Base-by-base conservation (phyloP, 30 jellyfish, hydroid and myxozoan species). In the Mastigias papua region DNA sequence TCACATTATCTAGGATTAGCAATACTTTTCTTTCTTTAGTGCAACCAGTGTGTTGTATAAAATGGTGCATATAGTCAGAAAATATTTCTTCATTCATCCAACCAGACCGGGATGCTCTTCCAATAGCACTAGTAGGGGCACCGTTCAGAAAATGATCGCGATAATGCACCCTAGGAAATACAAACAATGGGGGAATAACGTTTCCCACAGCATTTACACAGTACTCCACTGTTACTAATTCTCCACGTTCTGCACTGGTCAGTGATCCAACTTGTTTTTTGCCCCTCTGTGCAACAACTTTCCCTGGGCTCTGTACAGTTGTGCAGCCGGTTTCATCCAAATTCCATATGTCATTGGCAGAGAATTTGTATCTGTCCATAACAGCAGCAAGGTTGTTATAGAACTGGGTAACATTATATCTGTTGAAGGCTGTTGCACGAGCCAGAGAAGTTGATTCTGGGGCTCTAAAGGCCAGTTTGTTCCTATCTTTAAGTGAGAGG, bases 251-350 rank as follows among this genome's bases (percentile, higher is more conserved):
- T 26, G 54, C 65, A 2, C 67, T 22, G 10, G 34, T 86, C 28
- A 62, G 34, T 13, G 81, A 30, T 6, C 90, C 86, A 34, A 79
- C 90, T 57, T 79, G 90, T 46, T 58, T 79, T 8, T 15, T 42
- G 19, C 90, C 66, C 10, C 15, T 57, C 34, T 26, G 29, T 1
- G 90, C 90, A 29, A 79, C 25, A 21, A 79, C 29, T 57, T 57
- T 79, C 31, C 82, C 58, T 57, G 90, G 81, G 29, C 66, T 79
- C 48, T 79, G 90, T 1, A 79, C 90, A 16, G 90, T 79, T 6
- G 90, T 79, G 7, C 49, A 61, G 17, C 82, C 90, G 60, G 68
- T 57, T 63, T 79, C 90, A 33, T 79, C 63, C 10, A 58, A 51
- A 62, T 79, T 79, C 87, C 81, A 76, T 1, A 76, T 76, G n/a